Conservation (phyloP, 2,888 invertebrate genomes). For the Stenichneumon culpator region DNA sequence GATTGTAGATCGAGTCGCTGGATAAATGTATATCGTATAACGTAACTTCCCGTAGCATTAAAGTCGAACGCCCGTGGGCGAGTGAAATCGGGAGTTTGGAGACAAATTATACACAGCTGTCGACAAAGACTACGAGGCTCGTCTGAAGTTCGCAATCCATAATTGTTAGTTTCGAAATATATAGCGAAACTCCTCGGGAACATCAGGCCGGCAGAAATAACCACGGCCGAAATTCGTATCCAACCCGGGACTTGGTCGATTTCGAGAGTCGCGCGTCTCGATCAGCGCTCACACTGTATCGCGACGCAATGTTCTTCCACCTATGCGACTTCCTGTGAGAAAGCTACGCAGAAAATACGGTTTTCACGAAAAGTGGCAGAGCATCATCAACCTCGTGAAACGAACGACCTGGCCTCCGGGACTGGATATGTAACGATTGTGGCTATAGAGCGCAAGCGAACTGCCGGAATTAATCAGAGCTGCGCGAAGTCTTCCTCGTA, state of each 20-base stretch:
- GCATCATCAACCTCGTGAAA: not conserved
- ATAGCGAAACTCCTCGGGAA: not conserved
- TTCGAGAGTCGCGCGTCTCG: conserved; percentile 1
- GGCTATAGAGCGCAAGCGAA: conserved; percentile 27
- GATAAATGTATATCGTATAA: too few relatives aligned
- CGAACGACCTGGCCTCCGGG: not conserved
- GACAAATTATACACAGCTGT: not conserved
- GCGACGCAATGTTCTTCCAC: not conserved
- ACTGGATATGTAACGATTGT: conserved; percentile 15
- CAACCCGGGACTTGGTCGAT: not conserved
- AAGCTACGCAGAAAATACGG: not conserved
- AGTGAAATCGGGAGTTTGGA: not conserved
- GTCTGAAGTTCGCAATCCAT: not conserved
- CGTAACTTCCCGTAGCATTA: too few relatives aligned
- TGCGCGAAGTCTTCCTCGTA: conserved; percentile 66
- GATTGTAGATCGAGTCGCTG: too few relatives aligned
- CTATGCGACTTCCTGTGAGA: conserved; percentile 5
- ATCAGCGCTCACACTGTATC: not conserved
- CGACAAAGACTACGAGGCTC: too few relatives aligned
- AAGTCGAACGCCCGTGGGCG: not conserved
- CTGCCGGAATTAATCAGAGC: conserved; percentile 66
- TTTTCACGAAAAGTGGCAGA: not conserved
- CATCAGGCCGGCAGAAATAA: not conserved
- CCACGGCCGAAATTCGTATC: not conserved
- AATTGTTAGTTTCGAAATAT: not conserved